Conservation (phyloP, 2,888 invertebrate species). For the Adela reaumurella region DNA sequence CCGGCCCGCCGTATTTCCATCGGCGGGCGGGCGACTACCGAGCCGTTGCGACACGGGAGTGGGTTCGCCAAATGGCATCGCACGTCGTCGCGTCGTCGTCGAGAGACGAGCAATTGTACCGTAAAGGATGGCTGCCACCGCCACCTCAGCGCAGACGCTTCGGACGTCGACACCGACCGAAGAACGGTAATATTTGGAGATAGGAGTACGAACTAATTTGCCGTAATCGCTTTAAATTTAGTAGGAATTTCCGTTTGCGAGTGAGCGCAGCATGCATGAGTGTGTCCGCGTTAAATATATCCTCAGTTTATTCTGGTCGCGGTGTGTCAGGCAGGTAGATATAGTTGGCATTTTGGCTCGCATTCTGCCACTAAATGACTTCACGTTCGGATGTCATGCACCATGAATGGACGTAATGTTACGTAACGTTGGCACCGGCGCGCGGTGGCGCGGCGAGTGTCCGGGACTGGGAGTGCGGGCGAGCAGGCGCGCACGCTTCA, state of each 20-base stretch:
- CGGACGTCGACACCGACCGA: no score
- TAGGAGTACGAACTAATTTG: background rate
- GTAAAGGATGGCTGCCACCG: background rate
- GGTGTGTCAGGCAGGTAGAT: background rate
- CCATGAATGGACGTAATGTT: slow-evolving; percentile 40
- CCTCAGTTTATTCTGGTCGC: background rate
- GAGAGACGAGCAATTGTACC: background rate
- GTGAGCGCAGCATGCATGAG: background rate
- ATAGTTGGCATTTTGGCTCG: background rate
- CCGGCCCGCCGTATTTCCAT: slow-evolving; percentile 26
- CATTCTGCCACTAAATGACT: background rate
- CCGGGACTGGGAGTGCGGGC: background rate
- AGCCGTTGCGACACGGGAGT: slow-evolving; percentile 29
- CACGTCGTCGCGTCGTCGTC: background rate
- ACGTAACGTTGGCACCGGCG: slow-evolving; percentile 38
- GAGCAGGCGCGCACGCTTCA: no score
- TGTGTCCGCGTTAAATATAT: background rate
- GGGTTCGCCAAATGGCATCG: slow-evolving; percentile 21
- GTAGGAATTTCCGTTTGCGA: background rate
- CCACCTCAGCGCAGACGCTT: no score
- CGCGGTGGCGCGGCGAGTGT: slow-evolving; percentile 16
- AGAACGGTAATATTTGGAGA: background rate
- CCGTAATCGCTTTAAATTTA: background rate
- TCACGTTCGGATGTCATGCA: slow-evolving; percentile 11
- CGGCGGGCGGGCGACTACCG: slow-evolving; percentile 22